Evolutionary conservation across 2,888 invertebrate genomes (phyloP), one percentile per base, ranked within the genome.

Genomic region (Seladonia tumulorum): DNA sequence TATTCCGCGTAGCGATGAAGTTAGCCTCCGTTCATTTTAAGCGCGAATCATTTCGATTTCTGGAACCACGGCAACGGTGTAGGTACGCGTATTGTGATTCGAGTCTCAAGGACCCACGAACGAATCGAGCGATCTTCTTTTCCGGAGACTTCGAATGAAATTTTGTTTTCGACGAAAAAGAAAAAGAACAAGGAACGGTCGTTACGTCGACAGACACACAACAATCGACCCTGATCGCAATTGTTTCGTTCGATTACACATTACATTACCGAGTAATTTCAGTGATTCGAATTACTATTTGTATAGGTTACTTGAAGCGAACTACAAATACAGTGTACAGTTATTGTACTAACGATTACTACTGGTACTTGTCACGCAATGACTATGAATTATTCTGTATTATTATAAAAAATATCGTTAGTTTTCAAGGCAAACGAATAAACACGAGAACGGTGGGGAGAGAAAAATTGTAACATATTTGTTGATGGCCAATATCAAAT

Each of bases 401-500:
- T 90, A 92, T 93, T 92, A 92, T 89, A 87, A 91, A 88, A 87
- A 88, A 91, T 92, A 92, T 89, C 88, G 89, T 89, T 91, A 90
- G 87, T 92, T 93, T 91, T 90, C 90, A 88, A 88, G 68, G 90
- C 88, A 89, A 91, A 93, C 90, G 89, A 89, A 87, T 88, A 88
- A 83, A 92, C 82, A 87, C 79, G 81, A 81, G 70, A 74, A 60
- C 57, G 75, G 60, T 76, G 86, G 73, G 83, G 81, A 90, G 86
- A 90, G 85, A 77, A 88, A 87, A 90, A 91, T 91, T 93, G 93
- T 93, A 93, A 93, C 92, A 93, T 93, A 93, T 93, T 93, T 93
- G 93, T 93, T 93, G 93, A 93, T 93, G 92, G 93, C 93, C 93
- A 93, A 93, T 93, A 93, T 93, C 93, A 93, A 93, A 93, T 93